Conservation (phyloP, 2,888 invertebrate genomes). For the Erebia palarica region DNA sequence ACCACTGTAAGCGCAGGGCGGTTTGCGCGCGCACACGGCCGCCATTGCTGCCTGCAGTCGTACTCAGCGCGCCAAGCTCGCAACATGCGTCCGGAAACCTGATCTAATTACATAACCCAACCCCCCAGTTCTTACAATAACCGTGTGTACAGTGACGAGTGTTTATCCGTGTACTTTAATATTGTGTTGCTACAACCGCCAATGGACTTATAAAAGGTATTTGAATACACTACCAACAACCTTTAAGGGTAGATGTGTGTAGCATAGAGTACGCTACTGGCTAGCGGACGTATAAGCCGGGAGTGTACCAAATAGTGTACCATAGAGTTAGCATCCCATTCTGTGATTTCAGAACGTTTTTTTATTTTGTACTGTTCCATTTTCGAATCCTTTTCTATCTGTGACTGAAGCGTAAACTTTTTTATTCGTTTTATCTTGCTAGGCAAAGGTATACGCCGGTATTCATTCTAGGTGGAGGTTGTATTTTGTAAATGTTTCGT, state of each 20-base stretch:
- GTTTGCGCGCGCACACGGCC: constrained; percentile 74
- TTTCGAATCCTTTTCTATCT: constrained; percentile 22
- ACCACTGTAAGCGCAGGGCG: constrained; percentile 63
- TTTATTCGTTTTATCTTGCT: not conserved
- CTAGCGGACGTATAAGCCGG: constrained; percentile 14
- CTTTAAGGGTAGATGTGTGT: constrained; percentile 23
- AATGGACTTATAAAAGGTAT: constrained; percentile 44
- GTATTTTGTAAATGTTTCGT: constrained; percentile 17
- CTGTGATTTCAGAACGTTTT: constrained; percentile 32
- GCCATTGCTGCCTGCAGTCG: constrained; percentile 79
- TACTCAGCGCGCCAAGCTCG: constrained; percentile 65
- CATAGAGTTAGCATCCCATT: constrained; percentile 25
- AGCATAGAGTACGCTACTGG: constrained; percentile 37
- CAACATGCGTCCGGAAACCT: constrained; percentile 64
- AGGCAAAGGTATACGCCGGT: constrained; percentile 7
- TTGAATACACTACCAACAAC: not conserved
- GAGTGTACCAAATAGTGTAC: no score
- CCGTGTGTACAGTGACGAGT: constrained; percentile 41
- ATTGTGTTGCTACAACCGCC: constrained; percentile 37
- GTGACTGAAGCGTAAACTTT: not conserved
- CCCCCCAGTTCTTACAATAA: constrained; percentile 35
- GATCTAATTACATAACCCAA: constrained; percentile 63
- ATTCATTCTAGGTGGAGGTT: not conserved
- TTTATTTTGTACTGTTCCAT: constrained; percentile 20
- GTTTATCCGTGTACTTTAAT: constrained; percentile 37